Evolutionary conservation across 1,140 invertebrate genomes (phyloP), one percentile per base, ranked within the genome.

Genomic region (Euwallacea similis): DNA sequence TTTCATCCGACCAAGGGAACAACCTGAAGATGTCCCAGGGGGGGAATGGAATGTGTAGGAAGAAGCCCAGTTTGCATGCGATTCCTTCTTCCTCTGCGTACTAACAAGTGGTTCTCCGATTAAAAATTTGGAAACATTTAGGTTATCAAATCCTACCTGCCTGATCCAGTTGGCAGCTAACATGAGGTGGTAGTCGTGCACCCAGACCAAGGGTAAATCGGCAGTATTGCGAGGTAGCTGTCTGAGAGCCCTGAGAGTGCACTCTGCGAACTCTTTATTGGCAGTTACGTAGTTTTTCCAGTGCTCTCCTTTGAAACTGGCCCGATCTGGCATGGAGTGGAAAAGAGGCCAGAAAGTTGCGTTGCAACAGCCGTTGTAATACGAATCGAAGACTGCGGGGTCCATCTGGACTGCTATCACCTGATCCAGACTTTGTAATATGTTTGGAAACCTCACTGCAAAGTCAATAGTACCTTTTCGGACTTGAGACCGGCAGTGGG

Each of bases 131-230:
- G 2, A 6, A 21, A 15, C 54, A 9, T 16, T 50, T 10, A 50
- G 9, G 46, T 50, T 50, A 2, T 47, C 7, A 50, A 2, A 50
- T 21, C 21, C 55, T 76, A 88, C 86, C 81, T 93, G 90, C 79
- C 94, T 85, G 42, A 96, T 91, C 88, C 91, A 93, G 79, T 93
- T 94, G n/a, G 94, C 91, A 3, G 92, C 91, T 69, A 94, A 81
- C 92, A 95, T 94, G 6, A 97, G 84, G 77, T 96, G 94, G 81
- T 97, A 97, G 80, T 97, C 94, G 75, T 96, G 94, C 13, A 96
- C 88, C 94, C 94, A 96, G 0, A 96, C 88, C 15, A 96, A 85
- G 0, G 93, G 93, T 0, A 86, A 81, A 7, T 84, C 82, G 1
- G 84, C 85, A 9, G 85, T 86, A 76, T 83, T 84, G 13, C 44